Evolutionary conservation across 2,113 vertebrate species (phyloP), one percentile per base, ranked within the genome.

Genomic region (Xyliphius kryptos): DNA sequence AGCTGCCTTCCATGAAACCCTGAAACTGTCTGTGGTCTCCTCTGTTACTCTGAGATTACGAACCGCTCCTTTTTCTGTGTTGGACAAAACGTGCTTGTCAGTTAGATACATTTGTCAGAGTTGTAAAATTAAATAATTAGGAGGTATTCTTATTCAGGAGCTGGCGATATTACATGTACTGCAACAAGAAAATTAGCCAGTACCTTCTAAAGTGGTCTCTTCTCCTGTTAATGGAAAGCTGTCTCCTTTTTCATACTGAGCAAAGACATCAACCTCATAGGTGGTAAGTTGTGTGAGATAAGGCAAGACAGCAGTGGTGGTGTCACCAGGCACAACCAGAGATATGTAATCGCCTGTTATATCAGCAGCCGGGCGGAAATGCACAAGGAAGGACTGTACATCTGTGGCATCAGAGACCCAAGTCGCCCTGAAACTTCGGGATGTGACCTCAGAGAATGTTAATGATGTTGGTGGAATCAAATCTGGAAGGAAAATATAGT

Each of bases 151-250:
- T n/a, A n/a, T n/a, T n/a, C n/a, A n/a, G n/a, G n/a, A n/a, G n/a
- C n/a, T n/a, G n/a, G n/a, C n/a, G n/a, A n/a, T n/a, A 14, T 40
- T 40, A 15, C 26, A 38, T 37, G 14, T 14, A 22, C 6, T 9
- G 38, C n/a, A 44, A 26, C 44, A 36, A 50, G 19, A 32, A 2
- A 6, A 14, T 38, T n/a, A 50, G 16, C 0, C 60, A 49, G 67
- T 69, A 96, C 96, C 93, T 91, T 97, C 93, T 40, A 89, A 84
- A 0, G 96, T 99, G 37, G 91, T 96, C 76, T 97, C 92, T 57
- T 95, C 85, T 49, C 95, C 95, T 17, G 80, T 78, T 66, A 94
- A 69, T 9, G 95, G 81, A 62, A 90, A 82, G 44, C 96, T 97
- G 69, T 94, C 92, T 68, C 94, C 95, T 58, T 88, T 91, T 0